Conservation (phyloP, 2,113 vertebrate species). For the Grammomys surdaster region DNA sequence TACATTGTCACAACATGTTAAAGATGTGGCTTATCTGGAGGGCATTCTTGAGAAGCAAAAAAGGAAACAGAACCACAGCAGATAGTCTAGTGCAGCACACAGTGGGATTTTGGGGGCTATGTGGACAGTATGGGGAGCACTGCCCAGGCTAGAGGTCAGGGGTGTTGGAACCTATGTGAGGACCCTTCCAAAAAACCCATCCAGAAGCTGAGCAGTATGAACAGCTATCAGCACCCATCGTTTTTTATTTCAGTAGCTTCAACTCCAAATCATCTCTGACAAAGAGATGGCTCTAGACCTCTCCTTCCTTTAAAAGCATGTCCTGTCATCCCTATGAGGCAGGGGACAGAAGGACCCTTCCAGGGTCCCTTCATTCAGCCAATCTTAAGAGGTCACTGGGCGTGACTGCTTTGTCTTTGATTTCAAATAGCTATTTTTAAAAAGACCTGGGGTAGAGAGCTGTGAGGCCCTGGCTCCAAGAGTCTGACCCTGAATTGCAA, state of each 20-base stretch:
- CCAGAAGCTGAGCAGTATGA: neutral
- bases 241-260: neutral
- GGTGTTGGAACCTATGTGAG: neutral
- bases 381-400: slow-evolving; percentile 34
- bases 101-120: neutral
- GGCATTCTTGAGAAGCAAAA: neutral
- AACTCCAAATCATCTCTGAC: neutral
- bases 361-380: slow-evolving; percentile 37
- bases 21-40: neutral
- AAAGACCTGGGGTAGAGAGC: slow-evolving; percentile 58
- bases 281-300: slow-evolving; percentile 13
- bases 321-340: slow-evolving; percentile 52
- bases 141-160: neutral
- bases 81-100: neutral
- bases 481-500: slow-evolving; percentile 65
- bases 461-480: slow-evolving; percentile 70
- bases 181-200: neutral
- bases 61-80: neutral
- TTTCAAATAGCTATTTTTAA: slow-evolving; percentile 72
- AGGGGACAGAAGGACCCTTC: slow-evolving; percentile 34
- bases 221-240: neutral
- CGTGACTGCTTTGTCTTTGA: slow-evolving; percentile 15
- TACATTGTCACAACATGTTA: neutral
- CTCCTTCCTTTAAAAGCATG: slow-evolving; percentile 59
- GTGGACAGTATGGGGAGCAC: neutral